Evolutionary conservation across 2,113 vertebrate genomes (phyloP).

Genomic region (Pterocles gutturalis): DNA sequence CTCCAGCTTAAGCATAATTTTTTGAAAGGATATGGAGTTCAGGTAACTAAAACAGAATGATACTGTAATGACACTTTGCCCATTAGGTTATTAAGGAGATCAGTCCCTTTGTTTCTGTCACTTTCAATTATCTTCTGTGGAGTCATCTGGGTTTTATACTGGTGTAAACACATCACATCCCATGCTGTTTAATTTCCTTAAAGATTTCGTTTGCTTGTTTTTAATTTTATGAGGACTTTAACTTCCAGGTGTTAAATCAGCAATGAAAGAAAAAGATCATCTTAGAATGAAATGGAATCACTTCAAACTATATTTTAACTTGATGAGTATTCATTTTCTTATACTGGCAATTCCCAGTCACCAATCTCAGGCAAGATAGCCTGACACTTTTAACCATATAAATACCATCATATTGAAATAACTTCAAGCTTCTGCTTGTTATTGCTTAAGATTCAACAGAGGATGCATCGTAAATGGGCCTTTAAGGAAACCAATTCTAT

Average conservation of each 20-base stretch:
- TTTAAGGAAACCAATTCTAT: slow-evolving; percentile 9
- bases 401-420: not conserved
- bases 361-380: not conserved
- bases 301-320: not conserved
- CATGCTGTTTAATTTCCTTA: slow-evolving; percentile 6
- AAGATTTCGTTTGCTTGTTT: not conserved
- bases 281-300: not conserved
- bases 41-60: not conserved
- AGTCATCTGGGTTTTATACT: not conserved
- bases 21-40: not conserved
- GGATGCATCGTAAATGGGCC: not conserved
- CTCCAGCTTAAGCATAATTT: not conserved
- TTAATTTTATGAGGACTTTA: slow-evolving; percentile 14
- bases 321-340: slow-evolving; percentile 19
- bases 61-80: not conserved
- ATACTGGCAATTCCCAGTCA: not conserved
- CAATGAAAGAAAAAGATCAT: not conserved
- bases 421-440: not conserved
- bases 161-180: not conserved
- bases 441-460: slow-evolving; percentile 43
- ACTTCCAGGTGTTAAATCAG: slow-evolving; percentile 46
- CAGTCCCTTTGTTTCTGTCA: not conserved
- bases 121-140: slow-evolving; percentile 32
- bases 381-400: slow-evolving; percentile 20
- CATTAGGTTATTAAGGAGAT: not conserved